phyloP scores from a whole-genome alignment of 2,113 vertebrate species.

The Podilymbus podiceps region DNA sequence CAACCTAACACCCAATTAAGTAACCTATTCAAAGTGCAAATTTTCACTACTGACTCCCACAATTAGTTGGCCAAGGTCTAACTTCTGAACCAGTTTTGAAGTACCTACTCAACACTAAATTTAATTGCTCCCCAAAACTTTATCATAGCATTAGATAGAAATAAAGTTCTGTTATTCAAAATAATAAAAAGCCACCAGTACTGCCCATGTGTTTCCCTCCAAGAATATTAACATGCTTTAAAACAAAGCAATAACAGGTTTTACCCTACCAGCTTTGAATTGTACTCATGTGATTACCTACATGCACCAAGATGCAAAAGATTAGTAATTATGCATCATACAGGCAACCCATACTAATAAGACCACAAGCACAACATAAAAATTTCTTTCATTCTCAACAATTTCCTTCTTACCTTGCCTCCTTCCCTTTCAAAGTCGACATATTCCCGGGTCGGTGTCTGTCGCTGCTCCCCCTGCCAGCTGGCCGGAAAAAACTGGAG shows the following conservation, averaged over 20 bases:
- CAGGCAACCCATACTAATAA: rapidly evolving
- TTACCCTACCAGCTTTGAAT: not conserved
- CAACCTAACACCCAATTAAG: not conserved
- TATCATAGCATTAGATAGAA: not conserved
- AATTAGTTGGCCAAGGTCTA: not conserved
- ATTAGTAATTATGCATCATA: not conserved
- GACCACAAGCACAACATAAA: not conserved
- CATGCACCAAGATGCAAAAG: not conserved
- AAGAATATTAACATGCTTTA: not conserved
- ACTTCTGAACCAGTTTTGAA: not conserved
- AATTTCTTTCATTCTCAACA: constrained; percentile 1
- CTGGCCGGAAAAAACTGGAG: constrained; percentile 99
- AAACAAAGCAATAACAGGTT: not conserved
- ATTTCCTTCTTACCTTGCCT: constrained; percentile 89
- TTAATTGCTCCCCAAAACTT: not conserved
- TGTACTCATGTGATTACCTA: not conserved
- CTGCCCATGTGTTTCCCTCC: not conserved
- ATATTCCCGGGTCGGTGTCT: constrained; percentile 95
- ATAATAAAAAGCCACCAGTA: not conserved
- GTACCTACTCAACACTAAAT: not conserved
- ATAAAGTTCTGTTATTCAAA: not conserved
- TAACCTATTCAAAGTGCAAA: not conserved
- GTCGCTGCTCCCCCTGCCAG: constrained; percentile 95
- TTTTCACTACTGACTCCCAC: not conserved
- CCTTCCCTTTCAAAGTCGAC: constrained; percentile 98